Conservation (phyloP, 1,140 invertebrate species). For the Listronotus oregonensis region DNA sequence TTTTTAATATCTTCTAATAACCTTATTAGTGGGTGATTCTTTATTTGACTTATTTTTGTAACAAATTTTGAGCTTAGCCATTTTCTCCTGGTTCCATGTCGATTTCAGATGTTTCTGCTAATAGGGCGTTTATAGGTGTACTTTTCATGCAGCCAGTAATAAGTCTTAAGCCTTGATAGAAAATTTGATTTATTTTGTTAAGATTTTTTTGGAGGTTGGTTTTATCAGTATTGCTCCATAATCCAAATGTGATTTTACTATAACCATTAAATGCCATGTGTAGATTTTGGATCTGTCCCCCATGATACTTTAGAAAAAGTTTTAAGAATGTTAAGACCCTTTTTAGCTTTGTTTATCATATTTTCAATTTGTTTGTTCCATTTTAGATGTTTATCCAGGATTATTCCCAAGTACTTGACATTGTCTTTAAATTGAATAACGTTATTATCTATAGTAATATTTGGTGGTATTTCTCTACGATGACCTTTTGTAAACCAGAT, state of each 20-base stretch:
- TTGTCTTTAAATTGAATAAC: too few species aligned
- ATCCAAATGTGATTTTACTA: constrained; percentile 18
- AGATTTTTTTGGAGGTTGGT: neutral
- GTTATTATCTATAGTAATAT: too few species aligned
- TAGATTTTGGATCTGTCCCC: constrained; percentile 14
- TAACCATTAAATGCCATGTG: neutral
- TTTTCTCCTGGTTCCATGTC: too few species aligned
- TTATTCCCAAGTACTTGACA: constrained; percentile 26
- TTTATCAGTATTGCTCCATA: constrained; percentile 5
- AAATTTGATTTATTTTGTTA: constrained; percentile 1
- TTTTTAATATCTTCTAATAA: too few species aligned
- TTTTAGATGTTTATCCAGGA: constrained; percentile 22
- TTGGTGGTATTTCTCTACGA: too few species aligned
- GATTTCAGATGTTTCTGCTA: constrained; percentile 2
- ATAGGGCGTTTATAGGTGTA: constrained; percentile 7
- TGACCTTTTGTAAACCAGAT: too few species aligned
- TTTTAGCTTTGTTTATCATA: constrained; percentile 7
- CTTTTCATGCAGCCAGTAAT: constrained; percentile 2
- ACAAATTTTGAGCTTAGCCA: too few species aligned
- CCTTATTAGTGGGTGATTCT: too few species aligned
- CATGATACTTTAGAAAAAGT: neutral
- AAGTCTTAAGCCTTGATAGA: constrained; percentile 5
- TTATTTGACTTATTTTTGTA: too few species aligned
- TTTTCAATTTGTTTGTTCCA: constrained; percentile 31
- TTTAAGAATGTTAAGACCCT: too few species aligned